Conservation (phyloP, 1,140 invertebrate species). For the Pteromalus puparum region DNA sequence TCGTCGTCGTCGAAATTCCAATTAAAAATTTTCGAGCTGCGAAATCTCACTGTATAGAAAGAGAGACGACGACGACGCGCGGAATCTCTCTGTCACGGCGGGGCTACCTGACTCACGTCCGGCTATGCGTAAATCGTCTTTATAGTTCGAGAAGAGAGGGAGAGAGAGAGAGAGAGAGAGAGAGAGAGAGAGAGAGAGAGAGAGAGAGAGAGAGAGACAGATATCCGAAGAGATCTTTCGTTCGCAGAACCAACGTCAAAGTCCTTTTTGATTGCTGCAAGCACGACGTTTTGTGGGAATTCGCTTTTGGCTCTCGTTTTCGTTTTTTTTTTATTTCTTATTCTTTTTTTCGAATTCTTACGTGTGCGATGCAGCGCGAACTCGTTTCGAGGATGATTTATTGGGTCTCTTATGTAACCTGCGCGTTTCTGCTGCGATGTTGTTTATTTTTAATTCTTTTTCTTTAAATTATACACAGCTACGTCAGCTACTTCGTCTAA, state of each 20-base stretch:
- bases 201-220: background rate
- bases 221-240: background rate
- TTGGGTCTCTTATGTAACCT: background rate
- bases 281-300: background rate
- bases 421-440: background rate
- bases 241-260: conserved; percentile 43
- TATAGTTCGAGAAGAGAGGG: conserved; percentile 17
- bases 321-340: background rate
- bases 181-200: too few species aligned
- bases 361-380: background rate
- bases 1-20: conserved; percentile 59
- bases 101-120: background rate
- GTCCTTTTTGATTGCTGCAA: background rate
- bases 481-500: too few species aligned
- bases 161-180: background rate
- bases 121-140: conserved; percentile 42
- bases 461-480: too few species aligned
- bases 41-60: conserved; percentile 46
- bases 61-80: conserved; percentile 50
- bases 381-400: conserved; percentile 7
- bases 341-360: too few species aligned
- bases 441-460: background rate
- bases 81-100: conserved; percentile 25
- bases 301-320: background rate
- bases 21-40: conserved; percentile 62